Conservation (phyloP, 2,888 invertebrate genomes). For the Sarcophaga subvicina region DNA sequence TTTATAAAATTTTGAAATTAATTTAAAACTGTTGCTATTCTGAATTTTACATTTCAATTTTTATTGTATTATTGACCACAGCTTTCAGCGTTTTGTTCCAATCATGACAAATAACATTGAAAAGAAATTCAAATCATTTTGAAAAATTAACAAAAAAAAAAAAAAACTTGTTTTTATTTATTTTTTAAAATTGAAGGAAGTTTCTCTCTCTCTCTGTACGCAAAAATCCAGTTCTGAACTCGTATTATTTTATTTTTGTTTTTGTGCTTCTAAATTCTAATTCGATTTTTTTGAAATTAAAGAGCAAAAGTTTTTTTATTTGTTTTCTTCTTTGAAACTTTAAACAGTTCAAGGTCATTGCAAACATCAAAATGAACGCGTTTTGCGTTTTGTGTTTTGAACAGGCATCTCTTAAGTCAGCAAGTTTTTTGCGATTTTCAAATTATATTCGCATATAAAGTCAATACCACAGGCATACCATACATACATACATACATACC, state of each 20-base stretch:
- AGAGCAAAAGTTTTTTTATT: constrained; percentile 35
- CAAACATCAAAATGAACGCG: constrained; percentile 50
- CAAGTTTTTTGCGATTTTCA: constrained; percentile 27
- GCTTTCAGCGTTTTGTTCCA: too few species aligned
- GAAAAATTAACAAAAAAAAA: not conserved
- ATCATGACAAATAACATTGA: too few species aligned
- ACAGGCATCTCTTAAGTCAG: not conserved
- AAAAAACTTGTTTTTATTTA: constrained; percentile 35
- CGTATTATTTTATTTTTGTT: too few species aligned
- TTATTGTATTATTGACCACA: too few species aligned
- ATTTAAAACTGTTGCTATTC: too few species aligned
- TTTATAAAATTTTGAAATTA: too few species aligned
- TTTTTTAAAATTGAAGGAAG: constrained; percentile 24
- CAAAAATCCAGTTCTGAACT: not conserved
- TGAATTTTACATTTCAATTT: too few species aligned
- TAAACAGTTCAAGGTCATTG: constrained; percentile 66
- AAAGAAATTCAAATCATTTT: too few species aligned
- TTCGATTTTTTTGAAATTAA: constrained; percentile 32
- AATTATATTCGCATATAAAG: constrained; percentile 16
- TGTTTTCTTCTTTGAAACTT: constrained; percentile 13
- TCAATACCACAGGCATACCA: not conserved
- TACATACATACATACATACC: too few species aligned
- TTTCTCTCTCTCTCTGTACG: not conserved
- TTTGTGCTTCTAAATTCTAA: constrained; percentile 38
- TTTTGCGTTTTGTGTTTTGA: constrained; percentile 28